These are phyloP conservation scores for Morone chrysops DNA, from an alignment of 2,113 vertebrate genomes.

Conservation along the genomic window DNA sequence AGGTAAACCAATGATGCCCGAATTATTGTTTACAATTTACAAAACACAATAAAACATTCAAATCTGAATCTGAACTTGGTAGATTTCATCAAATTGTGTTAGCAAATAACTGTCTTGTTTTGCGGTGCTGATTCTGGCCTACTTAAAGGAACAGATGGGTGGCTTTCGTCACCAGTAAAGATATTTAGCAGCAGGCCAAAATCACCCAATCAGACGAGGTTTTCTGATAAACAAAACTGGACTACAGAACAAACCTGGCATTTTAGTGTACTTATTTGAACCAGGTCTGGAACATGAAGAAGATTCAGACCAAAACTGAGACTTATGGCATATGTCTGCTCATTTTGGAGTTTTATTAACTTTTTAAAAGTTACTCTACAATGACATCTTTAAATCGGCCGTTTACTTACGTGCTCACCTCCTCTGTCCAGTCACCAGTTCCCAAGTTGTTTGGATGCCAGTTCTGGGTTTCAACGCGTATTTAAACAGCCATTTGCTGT, in stretches of 20 bases:
- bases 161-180: conserved; percentile 2
- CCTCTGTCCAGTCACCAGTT: conserved; percentile 55
- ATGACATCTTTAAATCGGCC: not conserved
- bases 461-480: conserved; percentile 27
- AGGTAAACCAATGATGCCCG: not conserved
- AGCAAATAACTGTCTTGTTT: not conserved
- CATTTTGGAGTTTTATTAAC: not conserved
- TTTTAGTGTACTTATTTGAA: not conserved
- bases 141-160: conserved; percentile 13
- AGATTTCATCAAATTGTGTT: not conserved
- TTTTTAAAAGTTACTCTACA: too few species aligned
- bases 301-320: not conserved
- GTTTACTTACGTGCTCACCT: conserved; percentile 68
- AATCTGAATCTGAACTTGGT: not conserved
- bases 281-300: not conserved
- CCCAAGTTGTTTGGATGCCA: conserved; percentile 45
- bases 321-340: not conserved
- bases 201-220: not conserved
- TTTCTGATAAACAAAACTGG: not conserved
- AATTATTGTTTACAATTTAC: not conserved
- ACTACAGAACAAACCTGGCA: not conserved
- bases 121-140: not conserved
- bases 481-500: conserved; percentile 49
- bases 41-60: not conserved
- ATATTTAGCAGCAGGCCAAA: not conserved